Percentiles rank a stretch among this genome's conserved stretches.
Conservation (phyloP, 2,797 vertebrate species). For the Lates japonicus region DNA sequence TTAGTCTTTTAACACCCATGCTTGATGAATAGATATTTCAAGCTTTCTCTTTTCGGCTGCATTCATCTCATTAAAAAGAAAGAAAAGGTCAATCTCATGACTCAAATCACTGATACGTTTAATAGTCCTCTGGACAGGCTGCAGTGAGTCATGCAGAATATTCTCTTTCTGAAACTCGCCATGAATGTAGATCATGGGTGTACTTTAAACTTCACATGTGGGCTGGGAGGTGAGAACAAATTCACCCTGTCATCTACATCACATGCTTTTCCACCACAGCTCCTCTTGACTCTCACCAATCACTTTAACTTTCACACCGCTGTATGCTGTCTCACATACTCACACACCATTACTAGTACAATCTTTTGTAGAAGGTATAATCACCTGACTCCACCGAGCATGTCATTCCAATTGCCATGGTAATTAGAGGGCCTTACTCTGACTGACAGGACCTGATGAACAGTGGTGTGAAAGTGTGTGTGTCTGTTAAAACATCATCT, state of each 20-base stretch:
- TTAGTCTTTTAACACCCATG: constrained; percentile 24
- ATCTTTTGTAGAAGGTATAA: constrained; percentile 38
- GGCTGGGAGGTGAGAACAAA: not conserved
- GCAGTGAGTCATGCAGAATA: constrained; percentile 46
- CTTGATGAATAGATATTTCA: constrained; percentile 42
- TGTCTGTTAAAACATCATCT: not conserved
- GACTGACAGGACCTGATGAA: constrained; percentile 31
- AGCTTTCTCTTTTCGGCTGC: constrained; percentile 36
- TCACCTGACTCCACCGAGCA: constrained; percentile 46
- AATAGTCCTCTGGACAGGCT: constrained; percentile 44
- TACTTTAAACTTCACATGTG: constrained; percentile 14
- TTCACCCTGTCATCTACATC: not conserved
- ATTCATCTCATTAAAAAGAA: constrained; percentile 50
- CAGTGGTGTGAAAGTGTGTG: not conserved
- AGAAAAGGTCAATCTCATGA: constrained; percentile 70
- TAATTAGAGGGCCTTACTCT: constrained; percentile 51
- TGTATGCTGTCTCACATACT: constrained; percentile 25
- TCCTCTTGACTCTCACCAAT: constrained; percentile 27
- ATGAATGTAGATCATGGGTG: constrained; percentile 8
- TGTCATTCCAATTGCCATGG: constrained; percentile 46
- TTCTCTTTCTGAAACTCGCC: constrained; percentile 6
- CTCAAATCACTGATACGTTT: constrained; percentile 52
- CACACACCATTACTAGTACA: constrained; percentile 33
- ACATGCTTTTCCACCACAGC: not conserved
- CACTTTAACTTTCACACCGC: constrained; percentile 31